Percentiles rank a stretch among this genome's conserved stretches.
phyloP scores from a whole-genome alignment of 2,797 vertebrate genomes.

The Cossypha caffra region DNA sequence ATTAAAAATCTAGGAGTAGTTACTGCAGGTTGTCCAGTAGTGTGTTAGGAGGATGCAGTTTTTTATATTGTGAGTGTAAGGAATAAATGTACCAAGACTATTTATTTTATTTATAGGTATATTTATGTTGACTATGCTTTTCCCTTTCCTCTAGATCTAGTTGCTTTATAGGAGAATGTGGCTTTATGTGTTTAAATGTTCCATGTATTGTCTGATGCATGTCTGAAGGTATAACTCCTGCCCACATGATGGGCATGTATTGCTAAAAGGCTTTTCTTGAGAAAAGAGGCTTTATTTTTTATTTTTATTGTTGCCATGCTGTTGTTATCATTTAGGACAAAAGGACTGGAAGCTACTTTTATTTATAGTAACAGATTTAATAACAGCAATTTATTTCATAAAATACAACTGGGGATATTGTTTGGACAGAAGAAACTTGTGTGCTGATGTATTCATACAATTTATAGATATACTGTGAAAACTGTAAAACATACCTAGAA shows the following conservation, averaged over 20 bases:
- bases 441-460: neutral
- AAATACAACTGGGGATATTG: neutral
- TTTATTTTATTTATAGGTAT: neutral
- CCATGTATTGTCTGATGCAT: neutral
- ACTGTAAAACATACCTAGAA: neutral
- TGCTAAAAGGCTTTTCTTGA: neutral
- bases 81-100: neutral
- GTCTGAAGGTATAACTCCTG: neutral
- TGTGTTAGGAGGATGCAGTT: rapidly evolving
- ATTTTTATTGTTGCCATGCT: conserved; percentile 31
- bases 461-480: neutral
- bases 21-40: neutral
- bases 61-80: neutral
- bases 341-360: neutral
- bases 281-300: neutral
- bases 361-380: conserved; percentile 29
- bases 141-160: neutral
- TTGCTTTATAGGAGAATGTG: neutral
- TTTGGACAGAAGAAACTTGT: neutral
- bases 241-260: neutral
- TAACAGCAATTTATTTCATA: neutral
- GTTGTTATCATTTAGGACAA: neutral
- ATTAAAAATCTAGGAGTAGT: neutral
- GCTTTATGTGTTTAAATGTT: neutral
- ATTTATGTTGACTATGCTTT: neutral